Evolutionary conservation across 1,140 invertebrate species (phyloP), one percentile per base, ranked within the genome.

Genomic region (Ganaspis sp.): DNA sequence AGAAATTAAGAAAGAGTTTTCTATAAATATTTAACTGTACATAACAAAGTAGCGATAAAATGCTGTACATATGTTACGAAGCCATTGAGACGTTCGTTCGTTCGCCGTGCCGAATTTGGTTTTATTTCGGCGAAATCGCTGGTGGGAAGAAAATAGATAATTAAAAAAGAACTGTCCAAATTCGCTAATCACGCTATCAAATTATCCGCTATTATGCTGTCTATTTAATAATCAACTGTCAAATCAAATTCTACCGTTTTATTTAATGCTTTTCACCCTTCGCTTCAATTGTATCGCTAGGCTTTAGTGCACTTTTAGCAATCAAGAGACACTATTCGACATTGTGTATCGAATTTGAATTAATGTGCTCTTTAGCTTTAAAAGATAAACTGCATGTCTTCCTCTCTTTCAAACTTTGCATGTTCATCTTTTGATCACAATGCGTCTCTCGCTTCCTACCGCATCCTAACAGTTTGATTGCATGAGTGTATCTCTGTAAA

Each of bases 311-410:
- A 85, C 29, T 34, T 34, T 34, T 6, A 34, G 29, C 2, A 34
- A 6, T 3, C 84, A 76, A 85, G 84, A 86, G 77, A 81, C 80
- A 80, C 77, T 81, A 81, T 83, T 38, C 69, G 49, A 85, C 73
- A 82, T 80, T 81, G 72, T 87, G 82, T 86, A 85, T 84, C 81
- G 82, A 84, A 74, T 84, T 83, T 53, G 83, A 77, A 84, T 82
- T 83, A 75, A 84, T 77, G 69, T 70, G 85, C 45, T 49, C 45
- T 49, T 17, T 4, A n/a, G 15, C 17, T 49, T 15, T 49, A 40
- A 40, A 40, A 40, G 12, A 9, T 6, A 40, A 40, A 40, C 81
- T 74, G 82, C 83, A 82, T 82, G 83, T 87, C 86, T 87, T 87
- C 84, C 84, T 83, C 74, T 74, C 64, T 45, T 49, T 84, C 15